Conservation (phyloP, 1,140 invertebrate genomes). For the Meteorus sp. region DNA sequence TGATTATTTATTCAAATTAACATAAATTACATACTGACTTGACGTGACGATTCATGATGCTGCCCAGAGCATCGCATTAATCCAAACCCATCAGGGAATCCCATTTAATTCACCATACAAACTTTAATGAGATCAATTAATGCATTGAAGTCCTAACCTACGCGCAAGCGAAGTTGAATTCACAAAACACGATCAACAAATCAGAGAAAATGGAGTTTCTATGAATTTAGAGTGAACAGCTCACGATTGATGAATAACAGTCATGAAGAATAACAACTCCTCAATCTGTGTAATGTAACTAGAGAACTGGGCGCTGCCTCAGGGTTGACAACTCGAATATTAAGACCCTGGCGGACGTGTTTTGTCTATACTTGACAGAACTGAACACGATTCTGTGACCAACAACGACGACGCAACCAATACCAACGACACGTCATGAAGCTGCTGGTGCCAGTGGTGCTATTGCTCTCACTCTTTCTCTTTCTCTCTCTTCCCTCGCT, state of each 20-base stretch:
- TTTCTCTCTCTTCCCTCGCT: constrained; percentile 5
- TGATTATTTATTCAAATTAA: not conserved
- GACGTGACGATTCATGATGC: constrained; percentile 37
- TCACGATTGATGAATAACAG: too few species aligned
- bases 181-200: not conserved
- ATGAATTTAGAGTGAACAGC: too few species aligned
- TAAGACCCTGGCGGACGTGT: not conserved
- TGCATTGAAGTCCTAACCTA: too few species aligned
- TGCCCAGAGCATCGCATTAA: constrained; percentile 19
- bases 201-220: too few species aligned
- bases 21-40: constrained; percentile 40
- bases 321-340: not conserved
- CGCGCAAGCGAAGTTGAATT: too few species aligned
- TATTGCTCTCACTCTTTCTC: not conserved
- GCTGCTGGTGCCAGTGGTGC: constrained; percentile 5
- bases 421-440: constrained; percentile 27
- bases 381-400: constrained; percentile 23
- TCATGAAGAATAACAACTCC: too few species aligned
- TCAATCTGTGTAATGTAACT: too few species aligned
- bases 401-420: constrained; percentile 10
- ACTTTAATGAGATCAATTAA: too few species aligned
- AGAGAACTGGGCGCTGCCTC: not conserved
- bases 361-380: too few species aligned
- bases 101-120: constrained; percentile 30
- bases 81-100: constrained; percentile 27